Evolutionary conservation across 2,113 vertebrate genomes (phyloP).

Genomic region (Casuarius casuarius): DNA sequence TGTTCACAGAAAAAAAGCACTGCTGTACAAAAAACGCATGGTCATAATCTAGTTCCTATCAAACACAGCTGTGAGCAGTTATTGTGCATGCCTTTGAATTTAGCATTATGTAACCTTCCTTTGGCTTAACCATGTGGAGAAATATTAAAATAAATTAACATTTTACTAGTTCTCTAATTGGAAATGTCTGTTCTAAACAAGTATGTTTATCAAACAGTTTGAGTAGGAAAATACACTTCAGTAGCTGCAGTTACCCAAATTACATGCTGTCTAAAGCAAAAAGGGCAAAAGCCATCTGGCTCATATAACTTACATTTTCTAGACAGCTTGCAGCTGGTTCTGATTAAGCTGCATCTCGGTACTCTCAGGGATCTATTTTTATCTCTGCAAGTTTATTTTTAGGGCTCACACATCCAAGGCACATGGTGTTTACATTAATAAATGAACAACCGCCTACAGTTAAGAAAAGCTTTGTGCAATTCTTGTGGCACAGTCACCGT

Average conservation of each 20-base stretch:
- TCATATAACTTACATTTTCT: conserved; percentile 83
- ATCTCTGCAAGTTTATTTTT: conserved; percentile 79
- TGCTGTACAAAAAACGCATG: neutral
- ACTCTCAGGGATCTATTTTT: conserved; percentile 82
- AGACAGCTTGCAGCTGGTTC: conserved; percentile 87
- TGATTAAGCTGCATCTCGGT: conserved; percentile 83
- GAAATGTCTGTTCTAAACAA: conserved; percentile 79
- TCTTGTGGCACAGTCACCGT: conserved; percentile 35
- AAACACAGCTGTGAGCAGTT: conserved; percentile 19
- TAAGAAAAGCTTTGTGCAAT: conserved; percentile 70
- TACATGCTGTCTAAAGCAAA: conserved; percentile 82
- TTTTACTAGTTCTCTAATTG: conserved; percentile 79
- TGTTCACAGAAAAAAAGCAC: neutral
- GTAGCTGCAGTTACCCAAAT: conserved; percentile 81
- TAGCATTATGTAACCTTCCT: conserved; percentile 48
- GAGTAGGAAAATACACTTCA: conserved; percentile 81
- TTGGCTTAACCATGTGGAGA: conserved; percentile 37
- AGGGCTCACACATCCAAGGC: conserved; percentile 78
- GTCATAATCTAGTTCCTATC: neutral
- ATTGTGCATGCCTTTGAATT: neutral
- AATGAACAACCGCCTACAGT: conserved; percentile 77
- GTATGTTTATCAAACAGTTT: conserved; percentile 85
- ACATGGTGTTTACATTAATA: conserved; percentile 81
- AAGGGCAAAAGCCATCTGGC: conserved; percentile 86
- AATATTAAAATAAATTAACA: conserved; percentile 83